phyloP scores from a whole-genome alignment of 2,113 vertebrate genomes.

The Scartelaos histophorus region DNA sequence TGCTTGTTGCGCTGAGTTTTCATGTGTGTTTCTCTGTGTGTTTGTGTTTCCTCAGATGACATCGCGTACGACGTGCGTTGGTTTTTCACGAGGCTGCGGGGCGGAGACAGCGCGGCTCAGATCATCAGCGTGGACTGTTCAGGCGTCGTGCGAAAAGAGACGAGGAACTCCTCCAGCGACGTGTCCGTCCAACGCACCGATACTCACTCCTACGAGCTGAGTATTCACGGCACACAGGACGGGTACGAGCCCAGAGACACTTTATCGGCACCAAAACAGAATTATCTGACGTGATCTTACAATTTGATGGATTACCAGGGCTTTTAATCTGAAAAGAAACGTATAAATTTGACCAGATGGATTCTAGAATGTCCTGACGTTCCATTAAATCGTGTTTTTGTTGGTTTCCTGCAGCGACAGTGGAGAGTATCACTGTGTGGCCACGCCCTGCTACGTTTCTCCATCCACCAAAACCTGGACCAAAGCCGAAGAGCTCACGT shows the following conservation, averaged over 20 bases:
- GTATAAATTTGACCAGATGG: too few species aligned
- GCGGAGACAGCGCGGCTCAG: slow-evolving; percentile 60
- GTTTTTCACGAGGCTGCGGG: slow-evolving; percentile 82
- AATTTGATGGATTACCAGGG: too few species aligned
- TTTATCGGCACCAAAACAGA: too few species aligned
- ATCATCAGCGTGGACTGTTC: slow-evolving; percentile 83
- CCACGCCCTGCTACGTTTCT: slow-evolving; percentile 86
- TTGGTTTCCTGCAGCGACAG: slow-evolving; percentile 78
- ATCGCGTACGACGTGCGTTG: slow-evolving; percentile 89
- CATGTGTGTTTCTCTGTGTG: background rate
- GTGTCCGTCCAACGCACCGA: slow-evolving; percentile 84
- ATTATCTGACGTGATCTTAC: too few species aligned
- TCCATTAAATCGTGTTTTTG: too few species aligned
- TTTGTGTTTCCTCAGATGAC: slow-evolving; percentile 80
- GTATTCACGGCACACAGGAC: slow-evolving; percentile 84
- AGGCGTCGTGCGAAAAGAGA: slow-evolving; percentile 78
- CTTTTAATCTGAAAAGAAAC: too few species aligned
- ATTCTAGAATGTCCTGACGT: too few species aligned
- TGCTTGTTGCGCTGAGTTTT: too few species aligned
- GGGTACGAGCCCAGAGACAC: slow-evolving; percentile 40
- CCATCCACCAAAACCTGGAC: slow-evolving; percentile 82
- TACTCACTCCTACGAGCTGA: slow-evolving; percentile 78
- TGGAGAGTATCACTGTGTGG: slow-evolving; percentile 87
- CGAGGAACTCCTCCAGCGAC: slow-evolving; percentile 85
- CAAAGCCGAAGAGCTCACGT: slow-evolving; percentile 79